phyloP scores from a whole-genome alignment of 1,140 invertebrate genomes.

The Drosophila punjabiensis region DNA sequence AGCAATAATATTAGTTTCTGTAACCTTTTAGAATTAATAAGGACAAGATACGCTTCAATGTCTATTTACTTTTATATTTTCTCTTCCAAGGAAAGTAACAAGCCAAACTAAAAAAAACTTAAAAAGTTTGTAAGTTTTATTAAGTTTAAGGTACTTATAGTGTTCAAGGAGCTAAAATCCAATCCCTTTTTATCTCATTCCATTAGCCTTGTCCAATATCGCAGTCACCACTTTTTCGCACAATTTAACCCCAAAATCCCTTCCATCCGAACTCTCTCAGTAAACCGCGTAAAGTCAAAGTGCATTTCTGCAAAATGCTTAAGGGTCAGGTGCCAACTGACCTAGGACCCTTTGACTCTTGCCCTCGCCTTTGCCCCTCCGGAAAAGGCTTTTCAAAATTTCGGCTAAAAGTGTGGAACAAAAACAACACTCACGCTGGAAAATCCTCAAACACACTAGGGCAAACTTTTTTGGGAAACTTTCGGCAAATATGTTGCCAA shows the following conservation, averaged over 20 bases:
- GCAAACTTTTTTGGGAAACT: slow-evolving; percentile 45
- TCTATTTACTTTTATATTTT: too few relatives aligned
- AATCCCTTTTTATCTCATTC: not conserved
- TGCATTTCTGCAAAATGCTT: slow-evolving; percentile 9
- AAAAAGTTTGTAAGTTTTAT: not conserved
- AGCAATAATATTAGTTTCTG: too few relatives aligned
- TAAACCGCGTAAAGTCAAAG: slow-evolving; percentile 25
- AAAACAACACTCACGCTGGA: slow-evolving; percentile 24
- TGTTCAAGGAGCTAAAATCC: not conserved
- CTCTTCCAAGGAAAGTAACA: not conserved
- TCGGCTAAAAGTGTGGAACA: slow-evolving; percentile 11
- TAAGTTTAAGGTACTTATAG: not conserved
- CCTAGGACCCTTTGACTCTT: not conserved
- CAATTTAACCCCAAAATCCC: slow-evolving; percentile 12
- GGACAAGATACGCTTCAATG: too few relatives aligned
- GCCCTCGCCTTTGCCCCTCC: not conserved
- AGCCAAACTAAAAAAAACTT: not conserved
- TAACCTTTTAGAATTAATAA: too few relatives aligned
- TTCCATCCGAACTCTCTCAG: slow-evolving; percentile 8
- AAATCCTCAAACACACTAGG: slow-evolving; percentile 20
- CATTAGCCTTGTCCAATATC: not conserved
- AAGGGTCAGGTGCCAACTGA: slow-evolving; percentile 25
- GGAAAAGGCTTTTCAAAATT: slow-evolving; percentile 33
- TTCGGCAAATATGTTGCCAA: slow-evolving; percentile 49
- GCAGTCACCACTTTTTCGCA: not conserved